phyloP scores from a whole-genome alignment of 2,797 vertebrate species.

The Austrolebias charrua region DNA sequence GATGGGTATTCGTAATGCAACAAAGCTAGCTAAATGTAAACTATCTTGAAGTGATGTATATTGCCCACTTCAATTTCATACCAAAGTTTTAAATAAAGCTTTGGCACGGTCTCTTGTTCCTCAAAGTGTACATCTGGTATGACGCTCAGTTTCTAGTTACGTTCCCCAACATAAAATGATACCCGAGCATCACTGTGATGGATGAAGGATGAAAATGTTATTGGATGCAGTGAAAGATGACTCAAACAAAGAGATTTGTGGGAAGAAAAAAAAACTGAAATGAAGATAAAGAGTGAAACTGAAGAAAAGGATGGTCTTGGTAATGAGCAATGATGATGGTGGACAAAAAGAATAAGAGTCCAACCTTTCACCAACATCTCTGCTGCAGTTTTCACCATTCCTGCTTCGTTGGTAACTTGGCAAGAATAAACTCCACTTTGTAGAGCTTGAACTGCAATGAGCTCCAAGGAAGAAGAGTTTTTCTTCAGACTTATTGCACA shows the following conservation, averaged over 20 bases:
- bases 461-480: conserved; percentile 85
- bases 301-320: conserved; percentile 50
- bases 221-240: conserved; percentile 17
- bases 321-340: neutral
- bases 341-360: conserved; percentile 64
- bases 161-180: neutral
- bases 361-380: conserved; percentile 91
- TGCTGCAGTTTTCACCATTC: conserved; percentile 84
- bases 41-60: too few relatives aligned
- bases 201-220: conserved; percentile 22
- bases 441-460: conserved; percentile 83
- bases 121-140: too few relatives aligned
- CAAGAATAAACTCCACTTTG: conserved; percentile 88
- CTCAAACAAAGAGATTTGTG: conserved; percentile 29
- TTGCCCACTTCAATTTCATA: too few relatives aligned
- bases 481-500: conserved; percentile 86
- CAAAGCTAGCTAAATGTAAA: too few relatives aligned
- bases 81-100: too few relatives aligned
- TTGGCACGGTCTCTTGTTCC: too few relatives aligned
- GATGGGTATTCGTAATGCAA: neutral
- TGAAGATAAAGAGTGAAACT: conserved; percentile 34
- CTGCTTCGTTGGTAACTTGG: conserved; percentile 90
- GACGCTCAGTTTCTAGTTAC: conserved; percentile 26
- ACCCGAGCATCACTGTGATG: conserved; percentile 8
- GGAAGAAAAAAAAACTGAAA: conserved; percentile 31